phyloP scores from a whole-genome alignment of 2,113 vertebrate species.

The Menidia beryllina region DNA sequence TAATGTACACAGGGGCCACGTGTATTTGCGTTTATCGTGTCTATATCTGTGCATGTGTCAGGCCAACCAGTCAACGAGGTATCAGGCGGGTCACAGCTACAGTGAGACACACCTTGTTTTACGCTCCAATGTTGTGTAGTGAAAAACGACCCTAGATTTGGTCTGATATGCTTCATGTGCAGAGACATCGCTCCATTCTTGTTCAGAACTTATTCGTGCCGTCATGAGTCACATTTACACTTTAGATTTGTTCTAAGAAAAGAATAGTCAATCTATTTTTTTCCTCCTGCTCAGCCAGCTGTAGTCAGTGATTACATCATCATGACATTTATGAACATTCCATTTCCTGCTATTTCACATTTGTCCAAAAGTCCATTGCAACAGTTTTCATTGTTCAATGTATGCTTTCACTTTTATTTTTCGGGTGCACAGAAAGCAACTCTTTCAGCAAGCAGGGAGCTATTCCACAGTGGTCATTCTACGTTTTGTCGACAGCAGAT shows the following conservation, averaged over 20 bases:
- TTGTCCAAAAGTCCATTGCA: no score
- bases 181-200: background rate
- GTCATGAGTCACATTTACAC: background rate
- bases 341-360: no score
- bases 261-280: background rate
- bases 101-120: background rate
- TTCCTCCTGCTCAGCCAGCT: background rate
- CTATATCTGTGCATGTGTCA: background rate
- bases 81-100: background rate
- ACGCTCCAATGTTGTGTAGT: background rate
- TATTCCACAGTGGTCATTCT: slow-evolving; percentile 18
- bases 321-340: no score
- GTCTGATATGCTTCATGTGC: background rate
- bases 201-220: background rate
- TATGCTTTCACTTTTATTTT: no score
- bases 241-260: background rate
- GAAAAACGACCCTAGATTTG: background rate
- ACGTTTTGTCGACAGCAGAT: background rate
- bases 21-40: background rate
- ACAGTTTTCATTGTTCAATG: no score
- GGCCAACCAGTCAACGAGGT: background rate
- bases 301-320: background rate
- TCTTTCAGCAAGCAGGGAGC: no score
- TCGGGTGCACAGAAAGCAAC: no score
- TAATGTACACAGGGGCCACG: background rate